Evolutionary conservation across 2,113 vertebrate genomes (phyloP).

Genomic region (Muscicapa adusta): DNA sequence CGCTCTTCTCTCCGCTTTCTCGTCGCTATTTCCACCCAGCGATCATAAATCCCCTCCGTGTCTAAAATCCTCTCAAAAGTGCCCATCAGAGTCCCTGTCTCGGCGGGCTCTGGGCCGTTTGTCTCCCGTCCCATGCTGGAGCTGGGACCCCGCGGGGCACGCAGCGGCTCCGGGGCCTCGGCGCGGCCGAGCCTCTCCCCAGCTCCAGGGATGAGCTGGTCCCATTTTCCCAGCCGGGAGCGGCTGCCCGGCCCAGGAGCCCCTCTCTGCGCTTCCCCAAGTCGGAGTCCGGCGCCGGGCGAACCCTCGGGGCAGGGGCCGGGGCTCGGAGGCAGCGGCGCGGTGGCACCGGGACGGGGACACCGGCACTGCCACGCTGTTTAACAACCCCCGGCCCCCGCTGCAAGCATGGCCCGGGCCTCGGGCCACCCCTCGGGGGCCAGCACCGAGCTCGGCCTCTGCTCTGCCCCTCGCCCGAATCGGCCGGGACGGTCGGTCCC

Average conservation of each 20-base stretch:
- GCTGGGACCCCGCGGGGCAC: not conserved
- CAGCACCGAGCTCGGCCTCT: not conserved
- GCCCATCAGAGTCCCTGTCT: not conserved
- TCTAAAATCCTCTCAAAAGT: not conserved
- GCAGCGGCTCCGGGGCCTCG: not conserved
- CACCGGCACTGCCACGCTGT: not conserved
- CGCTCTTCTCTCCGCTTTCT: not conserved
- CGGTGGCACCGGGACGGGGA: not conserved
- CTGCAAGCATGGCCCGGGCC: not conserved
- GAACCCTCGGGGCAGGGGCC: not conserved
- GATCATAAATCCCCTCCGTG: not conserved
- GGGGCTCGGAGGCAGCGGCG: not conserved
- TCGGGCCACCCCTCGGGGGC: not conserved
- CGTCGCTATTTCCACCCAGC: not conserved
- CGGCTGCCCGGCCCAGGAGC: not conserved
- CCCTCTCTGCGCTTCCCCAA: not conserved
- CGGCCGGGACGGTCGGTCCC: not conserved
- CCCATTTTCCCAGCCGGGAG: no score
- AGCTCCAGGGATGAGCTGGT: not conserved
- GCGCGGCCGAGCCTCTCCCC: not conserved
- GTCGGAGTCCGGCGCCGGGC: rapidly evolving
- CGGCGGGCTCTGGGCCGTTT: not conserved
- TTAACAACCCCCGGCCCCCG: not conserved
- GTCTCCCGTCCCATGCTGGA: not conserved
- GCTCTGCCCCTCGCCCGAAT: not conserved